Base-by-base conservation (phyloP, 2,113 vertebrate genomes). In the Rhineura floridana region DNA sequence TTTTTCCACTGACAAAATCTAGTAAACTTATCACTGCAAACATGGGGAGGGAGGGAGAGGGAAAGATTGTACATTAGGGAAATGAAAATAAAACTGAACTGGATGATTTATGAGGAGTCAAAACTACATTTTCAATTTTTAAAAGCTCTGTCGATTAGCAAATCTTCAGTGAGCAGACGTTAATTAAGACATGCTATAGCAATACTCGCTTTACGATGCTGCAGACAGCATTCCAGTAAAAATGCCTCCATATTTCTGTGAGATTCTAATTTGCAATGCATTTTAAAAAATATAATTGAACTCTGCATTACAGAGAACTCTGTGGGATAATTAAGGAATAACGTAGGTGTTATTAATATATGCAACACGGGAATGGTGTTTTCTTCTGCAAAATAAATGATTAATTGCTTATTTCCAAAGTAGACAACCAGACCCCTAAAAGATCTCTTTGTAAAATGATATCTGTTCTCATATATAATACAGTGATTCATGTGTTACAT, bases 1-100 rank as follows among this genome's bases (percentile, higher is more conserved):
- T 99, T 99, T 96, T 99, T 99, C 99, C 99, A 99, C 95, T 99
- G 99, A 95, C 98, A 99, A 88, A 99, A 99, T 65, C 99, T 97
- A 86, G 98, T 99, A 92, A 99, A 99, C 94, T 98, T 99, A 95
- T 99, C 99, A 88, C 99, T 99, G 96, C 15, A 59, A 90, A 93
- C 88, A 75, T 91, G 88, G 90, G 89, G 21, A 90, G 1, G 50
- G 25, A 52, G 55, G 28, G 72, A 63, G 52, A n/a, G 87, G 36
- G 62, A 63, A 23, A 42, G 88, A 91, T 89, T 0, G 3, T 76
- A 10, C 63, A 62, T 30, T 89, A 89, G 75, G 81, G 36, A 44
- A 81, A n/a, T 85, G 52, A 87, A 93, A 89, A 92, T 10, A 3
- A 88, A 83, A 78, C 42, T 39, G 6, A 2, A 83, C 39, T 3